Evolutionary conservation across 2,797 vertebrate species (phyloP), one percentile per base, ranked within the genome.

Genomic region (Eulemur rubriventer): DNA sequence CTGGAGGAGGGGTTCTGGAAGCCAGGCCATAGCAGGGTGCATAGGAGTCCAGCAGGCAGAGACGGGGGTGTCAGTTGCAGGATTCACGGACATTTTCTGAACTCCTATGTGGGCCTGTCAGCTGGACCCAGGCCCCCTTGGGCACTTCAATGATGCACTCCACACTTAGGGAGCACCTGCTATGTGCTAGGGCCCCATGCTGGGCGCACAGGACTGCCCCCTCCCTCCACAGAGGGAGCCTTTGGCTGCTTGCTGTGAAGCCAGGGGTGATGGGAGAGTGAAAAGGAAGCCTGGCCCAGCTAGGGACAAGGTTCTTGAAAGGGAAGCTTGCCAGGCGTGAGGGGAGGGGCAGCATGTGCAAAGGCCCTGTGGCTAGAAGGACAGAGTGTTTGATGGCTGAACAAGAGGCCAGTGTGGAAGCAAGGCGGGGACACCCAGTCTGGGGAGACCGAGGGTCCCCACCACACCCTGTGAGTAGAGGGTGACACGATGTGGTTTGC

Each of bases 401-500:
- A 33, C 17, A 7, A 38, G 87, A 33, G 52, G 46, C 12, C 86
- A 14, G 14, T 0, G 24, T 11, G n/a, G 24, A 12, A 43, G 35
- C 43, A 22, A 38, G 18, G 43, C 0, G 1, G 6, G 18, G 5
- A 9, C 10, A 6, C 3, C 48, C 35, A 7, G 7, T 52, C 17
- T 43, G 70, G 76, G 26, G 20, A 50, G 69, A 43, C 10, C 30
- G 11, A 38, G 16, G 12, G 41, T 35, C 6, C 18, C 4, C 12
- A 2, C 6, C 35, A 1, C 2, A 1, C 11, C 12, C 30, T 14
- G 5, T 2, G 18, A 22, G 30, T 2, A 11, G 43, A 35, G 7
- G 26, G 24, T 35, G 33, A 6, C 24, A 1, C 0, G 61, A 11
- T 16, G 69, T 48, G 1, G 7, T 72, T 13, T 30, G 18, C 46